These are phyloP conservation scores for Ianthella basta DNA, from an alignment of 37 sponge, comb jelly and placozoan species.

Conservation along the genomic window DNA sequence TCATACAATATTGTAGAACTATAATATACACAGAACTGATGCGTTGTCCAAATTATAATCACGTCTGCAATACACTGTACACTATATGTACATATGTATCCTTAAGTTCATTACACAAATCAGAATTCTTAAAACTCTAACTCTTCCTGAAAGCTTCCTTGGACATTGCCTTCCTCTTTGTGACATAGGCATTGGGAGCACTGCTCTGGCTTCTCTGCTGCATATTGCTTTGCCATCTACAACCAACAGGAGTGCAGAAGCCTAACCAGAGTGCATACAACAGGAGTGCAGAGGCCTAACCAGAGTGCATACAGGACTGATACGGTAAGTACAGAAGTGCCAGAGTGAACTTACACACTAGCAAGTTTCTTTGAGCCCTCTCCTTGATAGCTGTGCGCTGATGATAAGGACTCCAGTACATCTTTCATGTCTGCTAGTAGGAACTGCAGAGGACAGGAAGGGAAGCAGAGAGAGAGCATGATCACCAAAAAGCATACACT, in stretches of 20 bases:
- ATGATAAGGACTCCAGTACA: slow-evolving; percentile 38
- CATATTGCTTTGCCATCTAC: slow-evolving; percentile 20
- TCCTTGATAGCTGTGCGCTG: slow-evolving; percentile 32
- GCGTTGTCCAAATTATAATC: no score
- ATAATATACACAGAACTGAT: no score
- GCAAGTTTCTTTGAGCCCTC: slow-evolving; percentile 21
- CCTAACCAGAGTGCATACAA: no score
- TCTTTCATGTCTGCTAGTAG: slow-evolving; percentile 59
- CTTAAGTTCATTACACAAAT: no score
- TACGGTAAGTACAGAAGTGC: neutral
- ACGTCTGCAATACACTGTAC: no score
- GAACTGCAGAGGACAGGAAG: neutral
- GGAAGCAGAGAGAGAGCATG: no score
- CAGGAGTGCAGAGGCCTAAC: no score
- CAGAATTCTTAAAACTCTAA: neutral
- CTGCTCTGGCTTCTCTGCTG: slow-evolving; percentile 26
- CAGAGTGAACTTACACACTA: neutral
- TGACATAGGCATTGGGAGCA: slow-evolving; percentile 14
- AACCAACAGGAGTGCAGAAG: no score
- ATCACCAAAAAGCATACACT: no score
- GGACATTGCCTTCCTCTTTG: neutral
- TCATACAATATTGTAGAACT: no score
- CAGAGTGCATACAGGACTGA: no score
- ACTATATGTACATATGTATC: no score
- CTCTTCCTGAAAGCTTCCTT: slow-evolving; percentile 8